Percentiles rank a stretch among this genome's conserved stretches.
These are phyloP conservation scores for Papilio demoleus DNA, from an alignment of 2,888 invertebrate species.

Conservation along the genomic window DNA sequence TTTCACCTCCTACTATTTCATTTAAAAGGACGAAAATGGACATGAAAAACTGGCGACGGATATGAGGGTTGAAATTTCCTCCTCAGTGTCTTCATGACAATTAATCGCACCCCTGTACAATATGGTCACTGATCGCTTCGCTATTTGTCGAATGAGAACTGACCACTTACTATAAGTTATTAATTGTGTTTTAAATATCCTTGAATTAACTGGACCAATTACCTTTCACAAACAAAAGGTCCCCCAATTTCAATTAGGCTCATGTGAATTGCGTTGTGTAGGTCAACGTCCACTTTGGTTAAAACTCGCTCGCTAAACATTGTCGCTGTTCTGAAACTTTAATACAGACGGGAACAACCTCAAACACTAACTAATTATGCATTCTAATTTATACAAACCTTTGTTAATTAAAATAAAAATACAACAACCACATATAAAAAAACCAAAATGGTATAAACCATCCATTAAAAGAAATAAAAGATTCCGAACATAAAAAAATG, in stretches of 20 bases:
- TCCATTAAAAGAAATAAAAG: not conserved
- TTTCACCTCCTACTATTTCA: too few species aligned
- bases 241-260: not conserved
- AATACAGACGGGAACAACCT: conserved; percentile 2
- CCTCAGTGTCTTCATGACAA: too few species aligned
- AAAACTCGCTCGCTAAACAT: not conserved
- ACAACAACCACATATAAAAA: too few species aligned
- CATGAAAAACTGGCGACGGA: too few species aligned
- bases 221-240: not conserved
- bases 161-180: too few species aligned
- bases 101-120: too few species aligned
- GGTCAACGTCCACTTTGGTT: not conserved
- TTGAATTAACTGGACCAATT: not conserved
- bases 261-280: conserved; percentile 6
- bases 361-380: not conserved
- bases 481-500: not conserved
- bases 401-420: not conserved
- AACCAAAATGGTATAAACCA: too few species aligned
- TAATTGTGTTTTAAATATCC: too few species aligned
- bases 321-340: not conserved
- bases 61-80: too few species aligned
- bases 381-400: not conserved
- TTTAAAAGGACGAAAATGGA: too few species aligned
- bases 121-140: too few species aligned
- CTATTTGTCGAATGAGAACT: too few species aligned